Conservation (phyloP, 2,888 invertebrate species). For the Parasteatoda lunata region DNA sequence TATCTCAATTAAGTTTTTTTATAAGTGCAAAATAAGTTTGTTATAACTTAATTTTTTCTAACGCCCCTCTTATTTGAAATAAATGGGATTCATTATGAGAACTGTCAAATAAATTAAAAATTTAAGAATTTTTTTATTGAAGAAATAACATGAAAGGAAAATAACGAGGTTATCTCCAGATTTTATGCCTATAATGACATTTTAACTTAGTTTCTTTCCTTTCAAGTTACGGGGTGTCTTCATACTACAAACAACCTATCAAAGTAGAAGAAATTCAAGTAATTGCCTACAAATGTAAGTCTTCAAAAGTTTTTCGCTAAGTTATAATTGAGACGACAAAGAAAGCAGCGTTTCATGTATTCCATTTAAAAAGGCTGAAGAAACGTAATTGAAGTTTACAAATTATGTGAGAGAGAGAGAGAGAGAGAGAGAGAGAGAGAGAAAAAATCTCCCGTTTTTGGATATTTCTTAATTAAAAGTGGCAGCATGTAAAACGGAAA, state of each 20-base stretch:
- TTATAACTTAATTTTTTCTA: not conserved
- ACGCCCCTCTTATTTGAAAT: not conserved
- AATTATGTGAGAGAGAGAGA: not conserved
- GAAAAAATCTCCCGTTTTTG: not conserved
- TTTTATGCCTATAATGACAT: constrained; percentile 43
- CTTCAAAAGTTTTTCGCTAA: constrained; percentile 24
- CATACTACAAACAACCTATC: too few relatives aligned
- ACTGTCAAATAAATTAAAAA: not conserved
- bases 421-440: constrained; percentile 1
- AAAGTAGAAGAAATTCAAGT: too few relatives aligned
- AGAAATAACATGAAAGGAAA: not conserved
- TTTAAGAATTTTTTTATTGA: not conserved
- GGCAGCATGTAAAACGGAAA: constrained; percentile 52
- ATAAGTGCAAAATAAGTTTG: not conserved
- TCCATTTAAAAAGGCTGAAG: constrained; percentile 26
- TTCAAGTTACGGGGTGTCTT: not conserved
- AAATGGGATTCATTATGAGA: not conserved
- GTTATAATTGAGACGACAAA: constrained; percentile 60
- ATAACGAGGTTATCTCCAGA: not conserved
- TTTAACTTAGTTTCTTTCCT: constrained; percentile 36
- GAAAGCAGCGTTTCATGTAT: constrained; percentile 8
- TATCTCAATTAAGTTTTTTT: not conserved
- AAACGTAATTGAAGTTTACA: constrained; percentile 51
- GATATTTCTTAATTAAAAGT: constrained; percentile 50
- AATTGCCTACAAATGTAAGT: constrained; percentile 28